Evolutionary conservation across 2,797 vertebrate species (phyloP).

Genomic region (Siniperca scherzeri): DNA sequence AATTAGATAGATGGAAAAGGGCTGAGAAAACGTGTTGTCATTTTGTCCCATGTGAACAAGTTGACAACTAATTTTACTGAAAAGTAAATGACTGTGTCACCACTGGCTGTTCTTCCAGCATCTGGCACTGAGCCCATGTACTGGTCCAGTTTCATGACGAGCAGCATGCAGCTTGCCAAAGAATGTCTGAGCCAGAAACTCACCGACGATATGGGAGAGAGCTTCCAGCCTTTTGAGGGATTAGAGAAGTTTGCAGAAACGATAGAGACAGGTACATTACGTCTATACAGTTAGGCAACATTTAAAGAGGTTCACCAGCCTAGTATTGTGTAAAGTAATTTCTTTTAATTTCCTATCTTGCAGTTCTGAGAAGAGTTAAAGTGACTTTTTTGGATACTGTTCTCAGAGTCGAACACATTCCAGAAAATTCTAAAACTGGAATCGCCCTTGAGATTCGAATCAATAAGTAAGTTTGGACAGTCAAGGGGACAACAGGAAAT

Average conservation of each 20-base stretch:
- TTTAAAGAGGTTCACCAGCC: not conserved
- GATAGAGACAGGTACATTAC: constrained; percentile 93
- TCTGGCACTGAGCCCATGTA: constrained; percentile 96
- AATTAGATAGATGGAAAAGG: not conserved
- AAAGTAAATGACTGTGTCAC: not conserved
- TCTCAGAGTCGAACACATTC: constrained; percentile 95
- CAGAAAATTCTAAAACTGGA: constrained; percentile 98
- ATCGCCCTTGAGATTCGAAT: constrained; percentile 95
- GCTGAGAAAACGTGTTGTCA: not conserved
- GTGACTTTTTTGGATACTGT: constrained; percentile 97
- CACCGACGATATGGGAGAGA: constrained; percentile 96
- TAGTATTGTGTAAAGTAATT: not conserved
- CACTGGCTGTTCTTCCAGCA: constrained; percentile 80
- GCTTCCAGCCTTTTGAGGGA: constrained; percentile 96
- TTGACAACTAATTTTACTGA: not conserved
- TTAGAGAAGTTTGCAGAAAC: constrained; percentile 99
- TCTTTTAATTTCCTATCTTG: constrained; percentile 41
- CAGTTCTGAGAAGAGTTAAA: constrained; percentile 97
- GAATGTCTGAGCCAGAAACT: constrained; percentile 98
- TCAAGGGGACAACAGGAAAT: not conserved
- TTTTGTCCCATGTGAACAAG: not conserved
- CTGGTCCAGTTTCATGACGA: constrained; percentile 99
- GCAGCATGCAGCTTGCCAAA: constrained; percentile 98
- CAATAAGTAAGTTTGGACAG: constrained; percentile 87
- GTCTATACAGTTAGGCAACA: not conserved